phyloP scores from a whole-genome alignment of 2,888 invertebrate species.

The Buathra laborator region DNA sequence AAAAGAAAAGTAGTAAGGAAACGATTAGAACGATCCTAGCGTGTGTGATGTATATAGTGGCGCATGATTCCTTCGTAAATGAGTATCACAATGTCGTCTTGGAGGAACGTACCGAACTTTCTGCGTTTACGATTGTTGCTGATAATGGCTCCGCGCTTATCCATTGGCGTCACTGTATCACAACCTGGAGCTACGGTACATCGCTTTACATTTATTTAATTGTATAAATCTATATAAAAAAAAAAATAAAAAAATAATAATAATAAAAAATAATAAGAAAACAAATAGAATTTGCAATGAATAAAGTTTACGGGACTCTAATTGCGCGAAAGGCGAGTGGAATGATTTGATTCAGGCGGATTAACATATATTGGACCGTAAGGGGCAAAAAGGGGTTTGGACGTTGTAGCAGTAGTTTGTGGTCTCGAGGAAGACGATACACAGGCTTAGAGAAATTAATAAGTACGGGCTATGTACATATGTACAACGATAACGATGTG shows the following conservation, averaged over 20 bases:
- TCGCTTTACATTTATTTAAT: conserved; percentile 49
- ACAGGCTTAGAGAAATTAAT: conserved; percentile 83
- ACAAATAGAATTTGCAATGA: conserved; percentile 27
- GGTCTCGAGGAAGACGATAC: conserved; percentile 70
- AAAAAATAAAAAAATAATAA: background rate
- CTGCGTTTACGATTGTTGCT: conserved; percentile 29
- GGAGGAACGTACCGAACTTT: conserved; percentile 80
- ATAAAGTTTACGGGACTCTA: conserved; percentile 41
- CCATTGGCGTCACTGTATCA: conserved; percentile 59
- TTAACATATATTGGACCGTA: conserved; percentile 2
- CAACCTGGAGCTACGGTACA: conserved; percentile 63
- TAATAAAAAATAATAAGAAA: conserved; percentile 11
- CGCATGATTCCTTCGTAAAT: conserved; percentile 73
- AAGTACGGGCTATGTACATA: conserved; percentile 85
- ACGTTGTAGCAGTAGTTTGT: conserved; percentile 47
- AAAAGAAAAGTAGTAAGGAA: conserved; percentile 53
- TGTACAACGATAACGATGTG: conserved; percentile 83
- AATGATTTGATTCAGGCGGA: conserved; percentile 16
- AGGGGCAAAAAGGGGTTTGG: background rate
- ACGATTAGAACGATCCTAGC: conserved; percentile 47
- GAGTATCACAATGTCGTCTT: conserved; percentile 82
- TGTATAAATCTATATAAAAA: conserved; percentile 8
- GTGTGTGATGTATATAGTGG: conserved; percentile 61
- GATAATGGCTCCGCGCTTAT: conserved; percentile 29
- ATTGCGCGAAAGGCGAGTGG: conserved; percentile 41